Evolutionary conservation across 2,888 invertebrate species (phyloP).

Genomic region (Drosophila formosana): DNA sequence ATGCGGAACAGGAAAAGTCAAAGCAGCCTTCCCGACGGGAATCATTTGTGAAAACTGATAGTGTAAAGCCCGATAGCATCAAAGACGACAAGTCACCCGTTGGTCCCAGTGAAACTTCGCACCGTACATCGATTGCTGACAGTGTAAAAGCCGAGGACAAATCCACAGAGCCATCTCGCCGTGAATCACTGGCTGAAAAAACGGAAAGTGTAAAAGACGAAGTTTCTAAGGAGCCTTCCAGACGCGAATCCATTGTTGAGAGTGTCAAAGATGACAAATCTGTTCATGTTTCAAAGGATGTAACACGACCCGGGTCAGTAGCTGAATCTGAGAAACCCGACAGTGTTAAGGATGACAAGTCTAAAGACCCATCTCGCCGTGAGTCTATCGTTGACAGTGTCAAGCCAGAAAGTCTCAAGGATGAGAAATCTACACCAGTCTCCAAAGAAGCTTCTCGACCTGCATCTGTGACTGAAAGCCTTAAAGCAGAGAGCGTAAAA

Average conservation of each 20-base stretch:
- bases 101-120: no score
- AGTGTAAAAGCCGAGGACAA: conserved; percentile 3
- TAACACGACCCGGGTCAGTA: conserved; percentile 47
- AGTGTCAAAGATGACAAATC: conserved; percentile 28
- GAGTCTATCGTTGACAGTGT: conserved; percentile 26
- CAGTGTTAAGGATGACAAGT: background rate
- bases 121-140: no score
- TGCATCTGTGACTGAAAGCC: conserved; percentile 50
- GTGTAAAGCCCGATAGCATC: background rate
- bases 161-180: conserved; percentile 12
- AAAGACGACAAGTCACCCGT: background rate
- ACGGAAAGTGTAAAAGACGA: conserved; percentile 31
- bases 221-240: conserved; percentile 34
- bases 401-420: conserved; percentile 21
- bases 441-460: conserved; percentile 42
- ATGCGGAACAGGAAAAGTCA: background rate
- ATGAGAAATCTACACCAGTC: conserved; percentile 35
- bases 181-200: conserved; percentile 9
- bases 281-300: conserved; percentile 27
- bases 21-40: background rate
- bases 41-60: background rate
- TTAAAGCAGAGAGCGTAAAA: conserved; percentile 26
- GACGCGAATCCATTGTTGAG: conserved; percentile 35
- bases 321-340: conserved; percentile 16
- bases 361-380: conserved; percentile 4